Evolutionary conservation across 1,140 invertebrate species (phyloP).

Genomic region (Heliconius hewitsoni): DNA sequence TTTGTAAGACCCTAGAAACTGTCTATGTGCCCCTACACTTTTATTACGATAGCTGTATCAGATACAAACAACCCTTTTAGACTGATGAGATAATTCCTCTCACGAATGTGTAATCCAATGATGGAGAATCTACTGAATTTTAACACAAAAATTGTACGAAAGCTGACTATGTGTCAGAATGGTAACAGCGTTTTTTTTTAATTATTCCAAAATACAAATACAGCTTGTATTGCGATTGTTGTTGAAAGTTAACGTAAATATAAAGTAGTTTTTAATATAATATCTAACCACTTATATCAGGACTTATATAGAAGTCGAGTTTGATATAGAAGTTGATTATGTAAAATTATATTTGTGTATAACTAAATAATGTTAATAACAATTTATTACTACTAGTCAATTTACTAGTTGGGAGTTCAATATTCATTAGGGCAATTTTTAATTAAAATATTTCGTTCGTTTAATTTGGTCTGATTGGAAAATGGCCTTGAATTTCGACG

Average conservation of each 20-base stretch:
- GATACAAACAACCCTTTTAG: constrained; percentile 39
- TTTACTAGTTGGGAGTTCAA: too few relatives aligned
- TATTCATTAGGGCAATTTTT: too few relatives aligned
- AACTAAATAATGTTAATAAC: too few relatives aligned
- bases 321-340: too few relatives aligned
- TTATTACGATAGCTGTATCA: constrained; percentile 32
- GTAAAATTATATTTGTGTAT: too few relatives aligned
- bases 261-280: neutral
- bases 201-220: neutral
- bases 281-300: too few relatives aligned
- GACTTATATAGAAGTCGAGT: too few relatives aligned
- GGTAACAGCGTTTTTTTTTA: neutral
- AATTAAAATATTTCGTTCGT: too few relatives aligned
- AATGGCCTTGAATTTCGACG: too few relatives aligned
- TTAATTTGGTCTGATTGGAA: too few relatives aligned
- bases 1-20: constrained; percentile 1
- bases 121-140: constrained; percentile 16
- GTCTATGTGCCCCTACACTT: constrained; percentile 6
- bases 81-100: constrained; percentile 40
- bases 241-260: neutral
- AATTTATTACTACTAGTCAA: too few relatives aligned
- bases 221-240: neutral
- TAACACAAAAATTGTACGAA: neutral
- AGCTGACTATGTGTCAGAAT: neutral
- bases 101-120: constrained; percentile 30